These are phyloP conservation scores for Homalodisca vitripennis DNA, from an alignment of 1,140 invertebrate species.

Conservation along the genomic window DNA sequence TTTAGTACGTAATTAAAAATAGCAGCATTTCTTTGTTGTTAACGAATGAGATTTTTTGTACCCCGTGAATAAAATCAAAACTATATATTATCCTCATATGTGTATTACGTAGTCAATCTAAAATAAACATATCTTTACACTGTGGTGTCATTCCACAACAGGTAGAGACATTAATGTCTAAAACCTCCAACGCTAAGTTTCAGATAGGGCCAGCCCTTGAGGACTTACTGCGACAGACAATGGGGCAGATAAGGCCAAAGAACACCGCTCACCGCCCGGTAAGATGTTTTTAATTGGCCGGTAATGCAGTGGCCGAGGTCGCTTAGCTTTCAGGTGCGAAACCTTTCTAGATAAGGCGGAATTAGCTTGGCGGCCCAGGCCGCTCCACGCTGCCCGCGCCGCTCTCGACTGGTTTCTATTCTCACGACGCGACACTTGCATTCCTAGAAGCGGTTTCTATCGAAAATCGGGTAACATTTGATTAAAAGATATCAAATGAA, in stretches of 20 bases:
- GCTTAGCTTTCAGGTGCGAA: constrained; percentile 4
- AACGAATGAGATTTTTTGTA: too few relatives aligned
- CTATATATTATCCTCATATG: not conserved
- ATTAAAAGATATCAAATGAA: too few relatives aligned
- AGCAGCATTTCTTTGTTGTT: too few relatives aligned
- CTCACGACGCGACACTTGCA: too few relatives aligned
- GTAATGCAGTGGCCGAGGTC: constrained; percentile 3
- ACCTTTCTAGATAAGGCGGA: constrained; percentile 6
- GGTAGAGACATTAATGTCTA: not conserved
- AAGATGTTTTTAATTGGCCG: constrained; percentile 7
- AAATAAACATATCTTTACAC: not conserved
- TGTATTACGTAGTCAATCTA: not conserved
- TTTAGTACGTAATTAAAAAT: too few relatives aligned
- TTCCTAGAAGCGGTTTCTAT: too few relatives aligned
- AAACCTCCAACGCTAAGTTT: not conserved
- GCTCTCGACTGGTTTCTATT: too few relatives aligned
- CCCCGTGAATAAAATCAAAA: too few relatives aligned
- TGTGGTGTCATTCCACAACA: too few relatives aligned
- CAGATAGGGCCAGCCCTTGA: not conserved
- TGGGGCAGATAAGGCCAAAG: not conserved
- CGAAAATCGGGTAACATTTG: too few relatives aligned
- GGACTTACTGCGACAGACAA: not conserved
- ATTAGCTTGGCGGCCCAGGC: too few relatives aligned
- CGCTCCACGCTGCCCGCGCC: too few relatives aligned
- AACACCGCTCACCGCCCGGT: not conserved